These are phyloP conservation scores for Aethes cnicana DNA, from an alignment of 2,888 invertebrate species.

Conservation along the genomic window DNA sequence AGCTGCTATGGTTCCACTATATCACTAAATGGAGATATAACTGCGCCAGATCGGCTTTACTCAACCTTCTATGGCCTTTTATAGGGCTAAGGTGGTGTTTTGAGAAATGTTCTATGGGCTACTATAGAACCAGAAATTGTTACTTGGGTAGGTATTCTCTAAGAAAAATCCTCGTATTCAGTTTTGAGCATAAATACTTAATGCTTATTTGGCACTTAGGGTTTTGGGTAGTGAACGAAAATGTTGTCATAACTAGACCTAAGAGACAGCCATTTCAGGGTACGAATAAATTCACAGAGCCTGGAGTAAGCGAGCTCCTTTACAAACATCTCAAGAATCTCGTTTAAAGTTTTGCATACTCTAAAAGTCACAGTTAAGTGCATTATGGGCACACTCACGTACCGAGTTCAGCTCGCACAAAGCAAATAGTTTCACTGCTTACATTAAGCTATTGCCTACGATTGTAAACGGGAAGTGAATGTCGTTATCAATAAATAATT, in stretches of 20 bases:
- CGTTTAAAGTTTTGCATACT: constrained; percentile 64
- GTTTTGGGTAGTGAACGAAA: background rate
- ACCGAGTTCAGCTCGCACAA: constrained; percentile 43
- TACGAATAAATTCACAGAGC: constrained; percentile 46
- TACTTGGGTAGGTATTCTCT: too few relatives aligned
- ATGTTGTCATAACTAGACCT: constrained; percentile 30
- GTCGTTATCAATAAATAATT: constrained; percentile 41
- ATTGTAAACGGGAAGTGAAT: constrained; percentile 41
- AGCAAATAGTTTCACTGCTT: constrained; percentile 47
- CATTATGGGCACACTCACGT: constrained; percentile 51
- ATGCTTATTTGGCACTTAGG: background rate
- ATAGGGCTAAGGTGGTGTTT: too few relatives aligned
- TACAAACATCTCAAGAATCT: constrained; percentile 63
- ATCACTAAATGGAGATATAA: too few relatives aligned
- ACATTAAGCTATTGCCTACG: constrained; percentile 34
- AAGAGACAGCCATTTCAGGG: constrained; percentile 40
- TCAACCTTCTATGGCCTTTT: too few relatives aligned
- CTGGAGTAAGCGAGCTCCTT: constrained; percentile 51
- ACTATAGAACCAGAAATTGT: too few relatives aligned
- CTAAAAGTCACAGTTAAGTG: constrained; percentile 52
- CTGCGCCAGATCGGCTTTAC: too few relatives aligned
- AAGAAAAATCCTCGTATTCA: too few relatives aligned
- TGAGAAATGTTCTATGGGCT: too few relatives aligned
- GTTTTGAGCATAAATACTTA: background rate
- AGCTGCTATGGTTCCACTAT: too few relatives aligned